Evolutionary conservation across 2,888 invertebrate species (phyloP), one percentile per base, ranked within the genome.

Genomic region (Pseudococcus jackbeardsleyi): DNA sequence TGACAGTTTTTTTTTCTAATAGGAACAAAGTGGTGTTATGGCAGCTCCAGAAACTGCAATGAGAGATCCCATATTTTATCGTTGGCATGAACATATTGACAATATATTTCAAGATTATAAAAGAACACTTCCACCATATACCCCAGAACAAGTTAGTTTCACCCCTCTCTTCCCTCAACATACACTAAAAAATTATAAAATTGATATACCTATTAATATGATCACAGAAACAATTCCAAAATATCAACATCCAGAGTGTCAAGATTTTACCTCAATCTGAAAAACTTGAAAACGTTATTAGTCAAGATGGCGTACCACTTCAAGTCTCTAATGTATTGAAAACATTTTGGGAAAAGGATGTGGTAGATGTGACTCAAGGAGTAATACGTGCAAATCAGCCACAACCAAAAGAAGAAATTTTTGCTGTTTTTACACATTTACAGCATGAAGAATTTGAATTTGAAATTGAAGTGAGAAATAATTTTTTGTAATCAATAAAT

Each of bases 1-100:
- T 33, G 1, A 33, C 26, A 33, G 7, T 42, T 8, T 42, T 42
- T 42, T 39, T 39, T 39, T 39, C 39, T 91, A 96, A 33, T 33
- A 33, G 95, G 96, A 97, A 92, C 94, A 94, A 84, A 95, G 95
- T 90, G 94, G 95, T 72, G 95, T 96, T 42, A 96, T 97, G 94
- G 96, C 96, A 0, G 96, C 96, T 91, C 94, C 95, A 0, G 94
- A 96, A 0, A 96, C 96, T 0, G 96, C 96, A 0, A 96, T 97
- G 96, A 93, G 97, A 2, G 97, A 97, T 92, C 96, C 97, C 0
- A 92, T 95, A 26, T 97, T 97, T 93, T 97, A 96, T 92, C 94
- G 96, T 91, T 96, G 95, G 96, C 97, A 97, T 91, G 93, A 95
- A 0, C 95, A 94, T 91, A 93, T 96, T 42, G 96, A 97, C 90